Percentiles rank a stretch among this genome's conserved stretches.
Conservation (phyloP, 1,140 invertebrate species). For the Sitobion miscanthi region DNA sequence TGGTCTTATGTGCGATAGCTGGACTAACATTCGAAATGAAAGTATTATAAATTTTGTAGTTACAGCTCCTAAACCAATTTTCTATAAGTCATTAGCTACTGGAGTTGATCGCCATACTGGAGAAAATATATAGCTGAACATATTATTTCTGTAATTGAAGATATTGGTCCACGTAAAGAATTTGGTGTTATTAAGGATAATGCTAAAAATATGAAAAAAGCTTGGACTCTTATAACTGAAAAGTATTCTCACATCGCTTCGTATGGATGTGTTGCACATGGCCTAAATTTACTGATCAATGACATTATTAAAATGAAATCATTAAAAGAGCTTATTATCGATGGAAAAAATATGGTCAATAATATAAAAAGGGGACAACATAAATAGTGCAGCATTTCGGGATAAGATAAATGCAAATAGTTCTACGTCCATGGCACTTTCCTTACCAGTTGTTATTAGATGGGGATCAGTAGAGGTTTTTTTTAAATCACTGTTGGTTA, state of each 20-base stretch:
- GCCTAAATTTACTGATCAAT: slow-evolving; percentile 26
- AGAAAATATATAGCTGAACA: slow-evolving; percentile 58
- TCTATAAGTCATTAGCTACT: neutral
- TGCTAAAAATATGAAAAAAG: slow-evolving; percentile 59
- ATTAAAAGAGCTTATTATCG: slow-evolving; percentile 6
- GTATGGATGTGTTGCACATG: slow-evolving; percentile 38
- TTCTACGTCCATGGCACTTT: neutral
- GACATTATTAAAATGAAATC: slow-evolving; percentile 31
- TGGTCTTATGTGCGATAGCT: slow-evolving; percentile 14
- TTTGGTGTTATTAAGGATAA: slow-evolving; percentile 60
- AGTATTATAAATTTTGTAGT: slow-evolving; percentile 4
- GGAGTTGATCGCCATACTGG: slow-evolving; percentile 34
- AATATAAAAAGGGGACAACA: neutral
- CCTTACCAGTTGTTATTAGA: neutral
- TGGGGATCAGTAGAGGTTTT: neutral
- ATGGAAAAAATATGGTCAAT: neutral
- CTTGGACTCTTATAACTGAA: slow-evolving; percentile 28
- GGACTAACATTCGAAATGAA: neutral
- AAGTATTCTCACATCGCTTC: slow-evolving; percentile 34
- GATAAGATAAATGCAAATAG: neutral
- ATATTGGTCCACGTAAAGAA: slow-evolving; percentile 60
- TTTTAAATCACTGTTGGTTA: neutral
- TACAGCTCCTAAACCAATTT: neutral
- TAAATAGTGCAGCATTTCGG: neutral
- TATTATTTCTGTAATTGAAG: slow-evolving; percentile 60